Conservation (phyloP, 64 coral and sea anemone genomes). For the Pachyseris speciosa region DNA sequence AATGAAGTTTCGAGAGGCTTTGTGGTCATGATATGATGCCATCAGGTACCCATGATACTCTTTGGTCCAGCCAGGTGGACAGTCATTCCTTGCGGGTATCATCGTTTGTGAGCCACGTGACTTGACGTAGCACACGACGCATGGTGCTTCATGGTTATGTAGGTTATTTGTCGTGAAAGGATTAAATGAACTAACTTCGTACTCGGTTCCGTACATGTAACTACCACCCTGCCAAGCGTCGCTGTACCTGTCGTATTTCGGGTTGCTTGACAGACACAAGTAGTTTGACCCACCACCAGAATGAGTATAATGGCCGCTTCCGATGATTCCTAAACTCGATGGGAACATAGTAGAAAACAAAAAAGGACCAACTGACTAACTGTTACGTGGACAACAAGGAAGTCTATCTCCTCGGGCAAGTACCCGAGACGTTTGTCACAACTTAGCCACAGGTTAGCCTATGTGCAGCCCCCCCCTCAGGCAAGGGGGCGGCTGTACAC, state of each 20-base stretch:
- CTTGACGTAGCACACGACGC: slow-evolving; percentile 42
- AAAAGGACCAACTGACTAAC: not conserved
- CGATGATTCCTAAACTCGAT: slow-evolving; percentile 6
- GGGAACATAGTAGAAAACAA: not conserved
- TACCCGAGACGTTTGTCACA: no score
- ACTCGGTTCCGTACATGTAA: slow-evolving; percentile 40
- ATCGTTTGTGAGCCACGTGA: slow-evolving; percentile 34
- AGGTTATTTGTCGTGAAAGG: slow-evolving; percentile 27
- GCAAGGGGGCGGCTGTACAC: no score
- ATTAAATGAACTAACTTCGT: slow-evolving; percentile 43
- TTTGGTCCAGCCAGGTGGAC: slow-evolving; percentile 44
- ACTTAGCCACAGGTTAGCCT: no score
- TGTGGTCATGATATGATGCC: not conserved
- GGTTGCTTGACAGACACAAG: slow-evolving; percentile 19
- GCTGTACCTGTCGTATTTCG: slow-evolving; percentile 49
- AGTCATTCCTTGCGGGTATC: slow-evolving; percentile 62
- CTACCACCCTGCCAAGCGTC: not conserved
- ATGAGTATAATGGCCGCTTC: not conserved
- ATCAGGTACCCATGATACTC: slow-evolving; percentile 68
- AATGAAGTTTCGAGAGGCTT: slow-evolving; percentile 24
- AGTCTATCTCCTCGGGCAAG: no score
- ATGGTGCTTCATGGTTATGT: slow-evolving; percentile 38
- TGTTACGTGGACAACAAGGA: no score
- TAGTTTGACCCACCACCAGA: slow-evolving; percentile 15
- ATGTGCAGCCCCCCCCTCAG: no score